phyloP scores from a whole-genome alignment of 2,888 invertebrate genomes.

The Lagria hirta region DNA sequence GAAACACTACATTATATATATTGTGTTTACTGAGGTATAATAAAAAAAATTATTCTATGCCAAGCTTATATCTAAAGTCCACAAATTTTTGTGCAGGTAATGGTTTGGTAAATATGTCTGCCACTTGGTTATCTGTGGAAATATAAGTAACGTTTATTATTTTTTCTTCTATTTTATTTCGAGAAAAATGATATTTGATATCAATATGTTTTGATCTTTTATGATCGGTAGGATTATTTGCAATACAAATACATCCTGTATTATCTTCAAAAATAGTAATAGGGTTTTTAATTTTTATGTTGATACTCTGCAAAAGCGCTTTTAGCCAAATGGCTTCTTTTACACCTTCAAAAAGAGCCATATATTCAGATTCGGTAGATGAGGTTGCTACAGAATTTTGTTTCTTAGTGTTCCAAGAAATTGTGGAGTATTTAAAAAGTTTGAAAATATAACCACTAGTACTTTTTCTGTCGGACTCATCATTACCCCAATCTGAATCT shows the following conservation, averaged over 20 bases:
- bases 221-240: slow-evolving; percentile 1
- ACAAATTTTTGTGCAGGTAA: background rate
- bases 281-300: slow-evolving; percentile 4
- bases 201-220: slow-evolving; percentile 6
- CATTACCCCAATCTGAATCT: slow-evolving; percentile 37
- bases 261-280: slow-evolving; percentile 8
- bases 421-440: slow-evolving; percentile 34
- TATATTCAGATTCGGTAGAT: slow-evolving; percentile 35
- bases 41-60: background rate
- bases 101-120: background rate
- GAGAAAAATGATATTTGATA: background rate
- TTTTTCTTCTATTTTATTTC: background rate
- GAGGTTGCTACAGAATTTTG: slow-evolving; percentile 42
- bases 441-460: slow-evolving; percentile 32
- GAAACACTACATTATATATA: background rate
- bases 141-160: background rate
- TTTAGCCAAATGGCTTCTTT: slow-evolving; percentile 13
- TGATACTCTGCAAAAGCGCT: slow-evolving; percentile 4
- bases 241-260: background rate
- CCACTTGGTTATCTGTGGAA: slow-evolving; percentile 1
- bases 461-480: slow-evolving; percentile 30
- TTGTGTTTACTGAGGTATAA: background rate
- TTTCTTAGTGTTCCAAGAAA: slow-evolving; percentile 42
- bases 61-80: background rate
- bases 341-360: slow-evolving; percentile 21